Percentiles rank a stretch among this genome's conserved stretches.
Evolutionary conservation across 2,797 vertebrate genomes (phyloP).

Genomic region (Pangasius sanitwongsei): DNA sequence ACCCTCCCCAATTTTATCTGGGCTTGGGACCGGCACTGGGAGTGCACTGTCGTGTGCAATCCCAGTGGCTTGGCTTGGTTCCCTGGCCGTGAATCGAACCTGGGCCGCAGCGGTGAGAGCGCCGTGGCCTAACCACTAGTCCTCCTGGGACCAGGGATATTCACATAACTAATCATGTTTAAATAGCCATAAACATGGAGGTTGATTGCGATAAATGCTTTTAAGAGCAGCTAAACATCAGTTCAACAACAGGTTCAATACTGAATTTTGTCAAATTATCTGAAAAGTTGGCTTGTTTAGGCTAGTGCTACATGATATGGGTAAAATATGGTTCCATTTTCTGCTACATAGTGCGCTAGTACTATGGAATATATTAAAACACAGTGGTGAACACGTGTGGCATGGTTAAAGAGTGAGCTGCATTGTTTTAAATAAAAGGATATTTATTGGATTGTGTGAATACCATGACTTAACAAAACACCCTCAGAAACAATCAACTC

Average conservation of each 20-base stretch:
- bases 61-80: no score
- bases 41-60: no score
- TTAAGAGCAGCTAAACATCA: neutral
- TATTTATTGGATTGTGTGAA: neutral
- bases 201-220: neutral
- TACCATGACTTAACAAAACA: neutral
- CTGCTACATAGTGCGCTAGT: neutral
- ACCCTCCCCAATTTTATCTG: no score
- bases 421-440: neutral
- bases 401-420: neutral
- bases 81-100: no score
- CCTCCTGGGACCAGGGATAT: neutral
- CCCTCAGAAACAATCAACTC: neutral
- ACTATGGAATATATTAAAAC: neutral
- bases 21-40: no score
- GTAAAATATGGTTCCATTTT: neutral
- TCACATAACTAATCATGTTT: neutral
- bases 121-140: no score
- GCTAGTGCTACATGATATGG: neutral
- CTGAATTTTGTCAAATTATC: neutral
- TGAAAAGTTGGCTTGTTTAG: neutral
- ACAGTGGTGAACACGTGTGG: neutral
- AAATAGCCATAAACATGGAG: neutral
- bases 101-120: no score
- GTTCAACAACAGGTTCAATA: neutral